These are phyloP conservation scores for rat (Rattus norvegicus) DNA, from an alignment of 2,113 vertebrate genomes.

Conservation along the genomic window GRCr8 NC_086036.1:8159001-8159500, in stretches of 20 bases:
- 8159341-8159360: not conserved
- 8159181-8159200: not conserved
- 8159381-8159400: not conserved
- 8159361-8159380: conserved; percentile 12
- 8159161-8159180: not conserved
- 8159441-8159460: not conserved
- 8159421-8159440: not conserved
- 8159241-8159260: not conserved
- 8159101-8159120: conserved; percentile 20
- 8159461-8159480: not conserved
- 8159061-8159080: conserved; percentile 16
- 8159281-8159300: not conserved
- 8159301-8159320: not conserved
- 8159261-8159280: not conserved
- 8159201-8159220: conserved; percentile 22
- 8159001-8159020: conserved; percentile 47
- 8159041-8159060: not conserved
- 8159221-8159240: not conserved
- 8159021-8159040: not conserved
- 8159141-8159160: not conserved
- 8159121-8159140: conserved; percentile 42
- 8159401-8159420: not conserved
- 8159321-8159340: not conserved
- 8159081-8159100: not conserved
- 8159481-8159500: not conserved